Base-by-base conservation (phyloP, 2,888 invertebrate genomes). In the Ypsolopha scabrella region DNA sequence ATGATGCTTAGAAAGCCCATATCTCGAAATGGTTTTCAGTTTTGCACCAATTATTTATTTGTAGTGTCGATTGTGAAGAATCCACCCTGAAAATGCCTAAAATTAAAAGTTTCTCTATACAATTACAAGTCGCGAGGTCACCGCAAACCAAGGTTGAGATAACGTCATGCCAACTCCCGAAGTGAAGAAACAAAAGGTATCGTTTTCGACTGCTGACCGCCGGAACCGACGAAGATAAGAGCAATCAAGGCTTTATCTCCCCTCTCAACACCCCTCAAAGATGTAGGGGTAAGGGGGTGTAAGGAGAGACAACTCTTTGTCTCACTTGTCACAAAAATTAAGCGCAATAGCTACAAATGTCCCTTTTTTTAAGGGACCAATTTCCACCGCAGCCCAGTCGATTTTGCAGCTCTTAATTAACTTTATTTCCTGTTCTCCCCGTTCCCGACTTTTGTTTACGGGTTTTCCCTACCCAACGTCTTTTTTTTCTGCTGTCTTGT, bases 281-380 rank as follows among this genome's bases (percentile, higher is more conserved):
- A 24, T 33, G 11, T 14, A 14, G 24, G 7, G n/a, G 43, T 14
- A 43, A 13, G 24, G 14, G 13, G 24, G 6, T 39, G 9, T 9
- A 6, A 39, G n/a, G 1, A 39, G 39, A 39, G 39, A 1, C 24
- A 34, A 47, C 38, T 50, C 59, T 81, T 85, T 85, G 86, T 86
- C 85, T 85, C 82, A 81, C 83, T 85, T 83, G 85, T 85, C 86
- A 80, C 85, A 83, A 83, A 86, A 86, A 86, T 86, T 86, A 86
- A 83, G 80, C 82, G 82, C 82, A 83, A 82, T 82, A 80, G 78
- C 82, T 81, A 85, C 85, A 85, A 85, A 85, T 83, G 82, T 82
- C 80, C 82, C 81, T 78, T 81, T 51, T 83, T 85, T 85, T 81
- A 85, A 82, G 75, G 77, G 80, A 75, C 81, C 82, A 85, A 85